Evolutionary conservation across 2,797 vertebrate genomes (phyloP), one percentile per base, ranked within the genome.

Genomic region (Sebastes goodei): DNA sequence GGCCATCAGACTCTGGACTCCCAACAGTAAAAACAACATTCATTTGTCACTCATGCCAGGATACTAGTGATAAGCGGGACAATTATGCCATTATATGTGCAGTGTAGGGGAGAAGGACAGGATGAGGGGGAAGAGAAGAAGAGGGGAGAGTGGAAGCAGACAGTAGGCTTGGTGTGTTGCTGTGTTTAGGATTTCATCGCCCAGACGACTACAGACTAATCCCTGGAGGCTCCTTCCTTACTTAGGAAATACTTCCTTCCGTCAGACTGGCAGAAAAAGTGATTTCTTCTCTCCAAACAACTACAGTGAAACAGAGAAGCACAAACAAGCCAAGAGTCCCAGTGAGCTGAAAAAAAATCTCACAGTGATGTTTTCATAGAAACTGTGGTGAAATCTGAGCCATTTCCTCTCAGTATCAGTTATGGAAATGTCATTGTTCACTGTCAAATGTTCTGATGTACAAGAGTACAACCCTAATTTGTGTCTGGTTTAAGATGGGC

Each of bases 11-110:
- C 74, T 56, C 38, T 71, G 64, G 67, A 81, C 52, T 73, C 57
- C 70, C 65, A 17, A 63, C 83, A 73, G 79, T 83, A 82, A 88
- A 78, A 89, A 87, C 77, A 90, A 89, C 79, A 79, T 77, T 79
- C 61, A 89, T 89, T 86, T 90, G 78, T 92, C 87, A 80, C 56
- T 90, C 87, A 76, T 80, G 82, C 30, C 88, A 89, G 86, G 82
- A 90, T 82, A 70, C 60, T 21, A 77, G 78, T 84, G 89, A 91
- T 92, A 91, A 93, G 89, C 70, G 68, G 71, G 42, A 72, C 84
- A 86, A 93, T 93, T 92, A 93, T 89, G 67, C 83, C 76, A 89
- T 93, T 93, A 91, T 81, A 86, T 88, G 71, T 86, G 83, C 84
- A 3, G 82, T 73, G 85, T 78, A 66, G 77, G 35, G 64, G 70